These are phyloP conservation scores for Phyllopteryx taeniolatus DNA, from an alignment of 2,113 vertebrate genomes.

Conservation along the genomic window DNA sequence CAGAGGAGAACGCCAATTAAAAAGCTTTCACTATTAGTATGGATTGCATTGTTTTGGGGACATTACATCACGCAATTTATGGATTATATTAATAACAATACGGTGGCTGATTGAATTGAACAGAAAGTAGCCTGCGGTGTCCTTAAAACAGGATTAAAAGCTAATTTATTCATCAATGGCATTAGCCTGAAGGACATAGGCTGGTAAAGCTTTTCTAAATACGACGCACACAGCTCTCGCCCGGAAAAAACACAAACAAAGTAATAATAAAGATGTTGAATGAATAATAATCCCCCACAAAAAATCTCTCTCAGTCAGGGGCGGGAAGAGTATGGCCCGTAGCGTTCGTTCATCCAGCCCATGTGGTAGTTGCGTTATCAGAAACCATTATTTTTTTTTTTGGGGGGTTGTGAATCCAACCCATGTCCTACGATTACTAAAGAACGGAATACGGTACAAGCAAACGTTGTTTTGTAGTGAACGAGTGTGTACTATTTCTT, in stretches of 20 bases:
- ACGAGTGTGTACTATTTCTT: no score
- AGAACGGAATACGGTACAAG: no score
- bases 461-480: no score
- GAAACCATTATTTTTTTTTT: no score
- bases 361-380: no score
- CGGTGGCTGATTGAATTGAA: neutral
- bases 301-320: no score
- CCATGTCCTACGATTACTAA: no score
- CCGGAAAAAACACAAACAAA: neutral
- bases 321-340: no score
- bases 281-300: no score
- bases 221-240: neutral
- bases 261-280: neutral
- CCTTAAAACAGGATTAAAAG: neutral
- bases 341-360: no score
- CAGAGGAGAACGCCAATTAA: neutral
- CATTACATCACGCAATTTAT: neutral
- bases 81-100: neutral
- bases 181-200: neutral
- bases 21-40: neutral
- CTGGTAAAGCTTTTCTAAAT: neutral
- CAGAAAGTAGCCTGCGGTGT: neutral
- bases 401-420: no score
- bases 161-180: neutral
- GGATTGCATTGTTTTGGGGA: neutral